Percentiles rank a stretch among this genome's conserved stretches.
phyloP scores from a whole-genome alignment of 2,113 vertebrate species.

The Callithrix jacchus region DNA sequence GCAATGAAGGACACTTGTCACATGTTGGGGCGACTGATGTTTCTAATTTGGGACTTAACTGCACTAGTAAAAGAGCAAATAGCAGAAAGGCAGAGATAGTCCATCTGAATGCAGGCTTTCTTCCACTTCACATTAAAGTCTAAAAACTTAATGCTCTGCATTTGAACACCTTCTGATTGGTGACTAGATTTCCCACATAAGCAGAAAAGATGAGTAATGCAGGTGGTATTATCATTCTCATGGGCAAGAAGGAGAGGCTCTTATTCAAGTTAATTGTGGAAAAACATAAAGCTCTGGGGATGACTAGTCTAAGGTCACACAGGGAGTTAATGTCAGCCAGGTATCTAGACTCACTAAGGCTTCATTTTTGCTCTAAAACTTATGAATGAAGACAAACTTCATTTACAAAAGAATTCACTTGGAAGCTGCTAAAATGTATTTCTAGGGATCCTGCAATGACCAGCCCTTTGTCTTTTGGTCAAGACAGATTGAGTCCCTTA shows the following conservation, averaged over 20 bases:
- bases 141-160: neutral
- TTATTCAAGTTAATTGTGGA: neutral
- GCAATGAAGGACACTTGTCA: neutral
- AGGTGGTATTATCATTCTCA: neutral
- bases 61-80: neutral
- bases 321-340: neutral
- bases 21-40: neutral
- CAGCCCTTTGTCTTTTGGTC: neutral
- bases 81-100: neutral
- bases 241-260: neutral
- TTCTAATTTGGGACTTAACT: conserved; percentile 22
- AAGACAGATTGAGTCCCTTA: neutral
- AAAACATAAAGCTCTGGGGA: neutral
- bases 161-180: neutral
- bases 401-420: neutral
- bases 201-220: neutral
- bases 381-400: neutral
- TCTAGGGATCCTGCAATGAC: neutral
- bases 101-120: neutral
- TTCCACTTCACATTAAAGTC: neutral
- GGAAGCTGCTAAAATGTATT: neutral
- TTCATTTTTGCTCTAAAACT: conserved; percentile 36
- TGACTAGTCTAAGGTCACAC: neutral
- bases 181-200: neutral
- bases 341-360: neutral